Evolutionary conservation across 2,113 vertebrate genomes (phyloP).

Genomic region (Podarcis cretensis): DNA sequence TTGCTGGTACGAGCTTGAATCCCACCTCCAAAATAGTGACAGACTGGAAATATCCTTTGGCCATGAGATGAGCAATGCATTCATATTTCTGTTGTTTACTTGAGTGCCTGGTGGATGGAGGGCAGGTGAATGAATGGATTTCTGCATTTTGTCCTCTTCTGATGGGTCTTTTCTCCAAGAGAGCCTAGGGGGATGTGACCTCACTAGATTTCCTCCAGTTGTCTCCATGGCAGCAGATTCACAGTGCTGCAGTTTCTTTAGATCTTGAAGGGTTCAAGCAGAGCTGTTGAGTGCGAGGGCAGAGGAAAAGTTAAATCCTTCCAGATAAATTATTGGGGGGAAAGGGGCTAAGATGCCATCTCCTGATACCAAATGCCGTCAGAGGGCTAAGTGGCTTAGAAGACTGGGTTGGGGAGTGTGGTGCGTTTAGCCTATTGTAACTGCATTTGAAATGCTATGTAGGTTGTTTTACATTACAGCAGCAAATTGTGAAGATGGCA

Average conservation of each 20-base stretch:
- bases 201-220: slow-evolving; percentile 14
- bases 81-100: background rate
- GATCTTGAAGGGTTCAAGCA: slow-evolving; percentile 48
- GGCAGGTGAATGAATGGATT: slow-evolving; percentile 4
- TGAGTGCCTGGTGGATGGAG: background rate
- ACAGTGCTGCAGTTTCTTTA: slow-evolving; percentile 16
- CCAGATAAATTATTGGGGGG: slow-evolving; percentile 52
- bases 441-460: background rate
- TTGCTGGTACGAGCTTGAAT: too few species aligned
- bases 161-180: slow-evolving; percentile 24
- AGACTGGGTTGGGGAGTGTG: background rate
- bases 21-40: too few species aligned
- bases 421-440: slow-evolving; percentile 12
- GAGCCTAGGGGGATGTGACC: slow-evolving; percentile 15
- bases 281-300: background rate
- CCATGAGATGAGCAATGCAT: background rate
- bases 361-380: slow-evolving; percentile 50
- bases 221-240: slow-evolving; percentile 35
- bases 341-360: slow-evolving; percentile 46
- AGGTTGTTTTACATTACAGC: slow-evolving; percentile 30
- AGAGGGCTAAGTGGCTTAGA: slow-evolving; percentile 30
- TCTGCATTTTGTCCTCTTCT: slow-evolving; percentile 8
- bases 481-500: slow-evolving; percentile 23
- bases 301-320: slow-evolving; percentile 35
- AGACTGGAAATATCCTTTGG: background rate